Evolutionary conservation across 2,888 invertebrate genomes (phyloP).

Genomic region (Thereva unica): DNA sequence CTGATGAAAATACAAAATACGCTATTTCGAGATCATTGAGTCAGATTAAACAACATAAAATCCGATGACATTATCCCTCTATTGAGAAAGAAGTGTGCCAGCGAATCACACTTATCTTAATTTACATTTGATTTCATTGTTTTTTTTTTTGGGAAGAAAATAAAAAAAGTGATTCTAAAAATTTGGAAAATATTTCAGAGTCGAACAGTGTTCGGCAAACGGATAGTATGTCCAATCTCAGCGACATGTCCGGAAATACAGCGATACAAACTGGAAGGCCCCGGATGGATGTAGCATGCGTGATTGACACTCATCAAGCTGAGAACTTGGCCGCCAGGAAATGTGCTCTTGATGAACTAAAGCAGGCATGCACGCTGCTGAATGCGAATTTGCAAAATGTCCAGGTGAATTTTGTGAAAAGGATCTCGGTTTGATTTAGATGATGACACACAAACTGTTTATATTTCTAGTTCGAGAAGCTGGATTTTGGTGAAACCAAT

Average conservation of each 20-base stretch:
- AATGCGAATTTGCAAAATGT: constrained; percentile 83
- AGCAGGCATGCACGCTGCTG: constrained; percentile 75
- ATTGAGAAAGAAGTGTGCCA: no score
- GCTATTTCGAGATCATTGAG: no score
- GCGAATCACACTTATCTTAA: no score
- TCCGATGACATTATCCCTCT: no score
- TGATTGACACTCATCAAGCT: constrained; percentile 75
- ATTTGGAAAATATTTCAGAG: constrained; percentile 33
- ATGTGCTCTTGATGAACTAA: constrained; percentile 82
- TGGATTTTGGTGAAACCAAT: constrained; percentile 97
- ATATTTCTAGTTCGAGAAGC: constrained; percentile 80
- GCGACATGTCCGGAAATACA: constrained; percentile 64
- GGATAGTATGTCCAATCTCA: constrained; percentile 61
- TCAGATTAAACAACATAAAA: no score
- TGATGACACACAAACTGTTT: constrained; percentile 1
- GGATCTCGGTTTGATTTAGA: neutral
- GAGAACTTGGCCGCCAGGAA: constrained; percentile 75
- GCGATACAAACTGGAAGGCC: constrained; percentile 61
- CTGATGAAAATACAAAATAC: no score
- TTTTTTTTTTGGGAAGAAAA: no score
- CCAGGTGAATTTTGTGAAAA: constrained; percentile 63
- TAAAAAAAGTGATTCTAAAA: neutral
- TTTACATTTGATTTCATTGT: no score
- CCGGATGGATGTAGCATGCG: constrained; percentile 87
- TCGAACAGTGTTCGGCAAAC: constrained; percentile 41